A percentile compares a stretch with the other conserved stretches of the same genome.
These are phyloP conservation scores for Canis aureus DNA, from an alignment of 2,113 vertebrate species.

Conservation along the genomic window DNA sequence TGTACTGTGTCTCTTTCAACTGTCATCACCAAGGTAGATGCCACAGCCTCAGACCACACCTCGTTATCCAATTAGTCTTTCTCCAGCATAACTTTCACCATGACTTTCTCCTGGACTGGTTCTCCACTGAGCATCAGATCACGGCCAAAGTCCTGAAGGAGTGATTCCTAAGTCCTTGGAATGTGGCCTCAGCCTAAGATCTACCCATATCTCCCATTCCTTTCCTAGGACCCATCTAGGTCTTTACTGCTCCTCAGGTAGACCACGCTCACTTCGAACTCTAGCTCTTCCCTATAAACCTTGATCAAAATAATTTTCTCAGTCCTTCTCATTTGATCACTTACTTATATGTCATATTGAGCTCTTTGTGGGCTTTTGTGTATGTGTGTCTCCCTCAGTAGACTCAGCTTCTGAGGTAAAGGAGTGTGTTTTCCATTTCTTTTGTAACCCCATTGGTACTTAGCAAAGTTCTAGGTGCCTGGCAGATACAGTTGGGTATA, in stretches of 20 bases:
- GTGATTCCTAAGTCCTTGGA: background rate
- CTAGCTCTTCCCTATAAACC: background rate
- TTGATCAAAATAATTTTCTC: slow-evolving; percentile 27
- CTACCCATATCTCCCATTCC: background rate
- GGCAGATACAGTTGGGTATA: background rate
- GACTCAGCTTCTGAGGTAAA: slow-evolving; percentile 37
- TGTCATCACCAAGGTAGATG: background rate
- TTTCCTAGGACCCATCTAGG: background rate
- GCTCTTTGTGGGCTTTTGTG: background rate
- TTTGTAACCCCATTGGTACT: slow-evolving; percentile 24
- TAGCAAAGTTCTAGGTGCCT: background rate
- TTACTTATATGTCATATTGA: slow-evolving; percentile 36
- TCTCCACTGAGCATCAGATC: slow-evolving; percentile 12
- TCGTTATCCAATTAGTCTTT: background rate
- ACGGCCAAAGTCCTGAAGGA: background rate
- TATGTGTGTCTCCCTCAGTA: background rate
- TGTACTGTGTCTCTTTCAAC: background rate
- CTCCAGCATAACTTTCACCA: background rate
- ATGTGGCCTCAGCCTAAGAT: background rate
- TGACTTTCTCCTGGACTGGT: background rate
- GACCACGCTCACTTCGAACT: background rate
- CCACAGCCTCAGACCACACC: background rate
- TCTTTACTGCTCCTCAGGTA: background rate
- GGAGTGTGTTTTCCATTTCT: background rate
- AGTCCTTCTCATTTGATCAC: background rate